These are phyloP conservation scores for Cirrhinus molitorella DNA, from an alignment of 2,797 vertebrate species.

Conservation along the genomic window DNA sequence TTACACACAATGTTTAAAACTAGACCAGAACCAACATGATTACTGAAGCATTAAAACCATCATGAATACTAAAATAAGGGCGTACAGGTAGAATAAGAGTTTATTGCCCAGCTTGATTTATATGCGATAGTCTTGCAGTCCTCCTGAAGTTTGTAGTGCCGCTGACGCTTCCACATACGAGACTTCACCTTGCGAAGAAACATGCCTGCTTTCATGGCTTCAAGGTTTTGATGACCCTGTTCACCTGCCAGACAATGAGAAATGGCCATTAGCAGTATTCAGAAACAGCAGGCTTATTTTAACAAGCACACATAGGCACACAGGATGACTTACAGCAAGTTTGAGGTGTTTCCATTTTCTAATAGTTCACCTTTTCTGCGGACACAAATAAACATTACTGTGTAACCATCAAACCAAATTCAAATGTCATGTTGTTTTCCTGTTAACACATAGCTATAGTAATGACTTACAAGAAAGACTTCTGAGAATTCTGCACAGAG, in stretches of 20 bases:
- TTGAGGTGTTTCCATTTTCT: conserved; percentile 55
- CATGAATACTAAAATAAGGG: conserved; percentile 49
- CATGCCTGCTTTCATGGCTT: conserved; percentile 86
- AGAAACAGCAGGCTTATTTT: conserved; percentile 3
- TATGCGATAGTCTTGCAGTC: conserved; percentile 94
- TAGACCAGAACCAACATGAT: background rate
- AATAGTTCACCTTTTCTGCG: conserved; percentile 35
- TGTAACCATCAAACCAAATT: background rate
- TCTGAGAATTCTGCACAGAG: background rate
- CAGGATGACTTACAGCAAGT: conserved; percentile 49
- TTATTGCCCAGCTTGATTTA: conserved; percentile 87
- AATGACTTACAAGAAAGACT: background rate
- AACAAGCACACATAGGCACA: background rate
- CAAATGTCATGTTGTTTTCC: background rate
- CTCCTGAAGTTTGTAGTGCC: conserved; percentile 90
- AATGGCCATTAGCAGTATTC: background rate
- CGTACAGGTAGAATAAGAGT: conserved; percentile 91
- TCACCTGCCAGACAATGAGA: conserved; percentile 74
- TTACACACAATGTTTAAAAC: background rate
- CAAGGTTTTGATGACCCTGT: conserved; percentile 80
- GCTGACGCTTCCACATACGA: conserved; percentile 89
- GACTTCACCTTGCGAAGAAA: conserved; percentile 93
- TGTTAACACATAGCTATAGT: background rate
- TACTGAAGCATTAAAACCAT: conserved; percentile 17
- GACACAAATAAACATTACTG: conserved; percentile 9